Evolutionary conservation across 2,888 invertebrate genomes (phyloP), one percentile per base, ranked within the genome.

Genomic region (Agapostemon virescens): DNA sequence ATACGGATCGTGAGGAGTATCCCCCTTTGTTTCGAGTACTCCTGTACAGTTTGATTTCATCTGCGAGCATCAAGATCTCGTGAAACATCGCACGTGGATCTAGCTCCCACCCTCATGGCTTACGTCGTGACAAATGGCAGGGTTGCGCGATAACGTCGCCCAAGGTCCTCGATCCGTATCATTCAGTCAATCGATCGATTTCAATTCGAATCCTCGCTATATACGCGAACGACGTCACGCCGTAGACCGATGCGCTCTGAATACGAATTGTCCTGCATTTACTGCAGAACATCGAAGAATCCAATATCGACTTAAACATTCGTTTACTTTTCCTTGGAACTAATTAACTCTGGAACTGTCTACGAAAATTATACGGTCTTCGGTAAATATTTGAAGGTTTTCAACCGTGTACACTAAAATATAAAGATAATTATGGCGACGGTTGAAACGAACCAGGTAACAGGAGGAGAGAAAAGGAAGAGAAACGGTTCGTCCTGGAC

Each of bases 111-210:
- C 82, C 81, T n/a, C 80, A 49, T 81, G 81, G 84, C 84, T 87
- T 87, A 87, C 78, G 73, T 81, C 38, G 77, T 89, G 87, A 88
- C 87, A 86, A 89, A 89, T 87, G 85, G 79, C 79, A 68, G 85
- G 78, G 82, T 86, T 82, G 79, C 73, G 79, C 78, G 85, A 87
- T 87, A 89, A 86, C 83, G 74, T 77, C 69, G 63, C 42, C 45
- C 75, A 69, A 78, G 83, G 79, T 81, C 80, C 71, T 40, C 71
- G 80, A 79, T 85, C 79, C 83, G 76, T 79, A 84, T 86, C 83
- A 75, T 38, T 61, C 63, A 33, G 30, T 66, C 84, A 76, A 87
- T 88, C 86, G 84, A 87, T 87, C 77, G 84, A 26, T 86, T 86
- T 87, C 86, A 84, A 87, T 87, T 86, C 80, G 82, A 74, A 30